Evolutionary conservation across 2,113 vertebrate genomes (phyloP), one percentile per base, ranked within the genome.

Genomic region (Macrotus californicus): DNA sequence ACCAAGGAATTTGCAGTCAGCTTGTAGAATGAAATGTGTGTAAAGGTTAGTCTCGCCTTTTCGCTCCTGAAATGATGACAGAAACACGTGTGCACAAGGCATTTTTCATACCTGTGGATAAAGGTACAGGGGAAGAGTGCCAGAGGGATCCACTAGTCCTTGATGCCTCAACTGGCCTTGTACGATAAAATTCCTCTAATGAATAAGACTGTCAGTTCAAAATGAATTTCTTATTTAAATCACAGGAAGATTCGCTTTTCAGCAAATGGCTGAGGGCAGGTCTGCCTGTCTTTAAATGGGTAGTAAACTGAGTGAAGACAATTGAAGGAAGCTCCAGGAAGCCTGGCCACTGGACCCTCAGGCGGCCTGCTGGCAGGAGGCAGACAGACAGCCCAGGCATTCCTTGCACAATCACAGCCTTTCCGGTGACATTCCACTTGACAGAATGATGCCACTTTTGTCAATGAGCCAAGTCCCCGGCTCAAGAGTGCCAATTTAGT

Each of bases 291-390:
- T 90, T 59, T 72, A 92, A 89, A 72, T 91, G 87, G 87, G 22
- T 83, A 26, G 0, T n/a, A 24, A 88, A 81, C 8, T 59, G 19
- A 69, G 61, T 26, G 91, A 90, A 95, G 95, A 98, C 98, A 98
- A 98, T 98, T 97, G 97, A 97, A 98, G 98, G 98, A 98, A 98
- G 96, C 92, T 89, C 92, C 93, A 92, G 97, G 97, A 98, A 96
- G 94, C 66, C 98, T 98, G 97, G 92, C 59, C 73, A 70, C 21
- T 96, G 73, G 97, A 97, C 96, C 81, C 80, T 89, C 36, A 54
- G 93, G 93, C n/a, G 61, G 93, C 95, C 46, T 3, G 19, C 26
- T 69, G 93, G 85, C 93, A 94, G 86, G 64, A 97, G 96, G 64
- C 94, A 96, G 93, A 96, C 92, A 97, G 73, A 95, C 94, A 89